These are phyloP conservation scores for Meteorus sp. DNA, from an alignment of 1,140 invertebrate species.

Conservation along the genomic window DNA sequence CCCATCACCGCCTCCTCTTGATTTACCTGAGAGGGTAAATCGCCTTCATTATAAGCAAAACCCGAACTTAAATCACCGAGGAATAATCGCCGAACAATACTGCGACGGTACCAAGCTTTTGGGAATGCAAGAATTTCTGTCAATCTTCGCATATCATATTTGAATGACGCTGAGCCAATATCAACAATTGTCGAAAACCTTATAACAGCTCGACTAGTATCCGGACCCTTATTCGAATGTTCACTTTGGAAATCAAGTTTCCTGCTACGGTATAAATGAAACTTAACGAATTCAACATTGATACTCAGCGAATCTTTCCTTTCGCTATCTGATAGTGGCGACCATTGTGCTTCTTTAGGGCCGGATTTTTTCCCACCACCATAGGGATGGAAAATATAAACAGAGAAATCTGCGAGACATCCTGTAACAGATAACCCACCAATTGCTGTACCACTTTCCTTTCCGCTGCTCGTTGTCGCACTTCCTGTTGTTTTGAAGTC, in stretches of 20 bases:
- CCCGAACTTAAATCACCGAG: conserved; percentile 81
- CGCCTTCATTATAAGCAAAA: conserved; percentile 59
- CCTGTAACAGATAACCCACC: conserved; percentile 92
- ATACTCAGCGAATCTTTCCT: conserved; percentile 94
- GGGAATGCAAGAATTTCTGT: conserved; percentile 97
- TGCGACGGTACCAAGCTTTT: conserved; percentile 95
- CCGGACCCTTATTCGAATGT: conserved; percentile 48
- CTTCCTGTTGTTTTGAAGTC: conserved; percentile 57
- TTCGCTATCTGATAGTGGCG: conserved; percentile 83
- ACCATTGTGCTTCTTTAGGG: conserved; percentile 82
- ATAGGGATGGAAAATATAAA: conserved; percentile 98
- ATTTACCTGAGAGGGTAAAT: conserved; percentile 44
- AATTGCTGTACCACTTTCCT: conserved; percentile 66
- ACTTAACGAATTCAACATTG: conserved; percentile 96
- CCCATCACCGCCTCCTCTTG: conserved; percentile 53
- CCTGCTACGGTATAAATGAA: conserved; percentile 86
- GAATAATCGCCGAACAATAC: conserved; percentile 89
- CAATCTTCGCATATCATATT: conserved; percentile 97
- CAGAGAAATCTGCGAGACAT: conserved; percentile 92
- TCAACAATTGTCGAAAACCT: conserved; percentile 94
- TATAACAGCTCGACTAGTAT: conserved; percentile 70
- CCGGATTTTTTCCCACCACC: conserved; percentile 84
- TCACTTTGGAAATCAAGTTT: conserved; percentile 77
- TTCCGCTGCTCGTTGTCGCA: conserved; percentile 30
- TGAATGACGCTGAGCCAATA: conserved; percentile 97